Conservation (phyloP, 2,113 vertebrate species). For the Galeopterus variegatus region DNA sequence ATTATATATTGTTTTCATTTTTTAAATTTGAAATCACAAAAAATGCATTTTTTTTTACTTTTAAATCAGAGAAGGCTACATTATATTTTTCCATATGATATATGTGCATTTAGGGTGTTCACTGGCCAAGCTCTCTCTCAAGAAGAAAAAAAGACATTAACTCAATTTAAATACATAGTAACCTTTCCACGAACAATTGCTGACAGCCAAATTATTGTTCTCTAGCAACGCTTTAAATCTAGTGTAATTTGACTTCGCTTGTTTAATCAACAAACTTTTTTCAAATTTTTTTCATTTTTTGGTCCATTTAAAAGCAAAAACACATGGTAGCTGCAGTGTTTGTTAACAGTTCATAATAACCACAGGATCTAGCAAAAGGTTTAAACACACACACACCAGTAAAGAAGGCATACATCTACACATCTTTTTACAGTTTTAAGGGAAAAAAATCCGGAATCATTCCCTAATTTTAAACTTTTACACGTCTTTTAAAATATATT, state of each 20-base stretch:
- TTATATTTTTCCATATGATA: neutral
- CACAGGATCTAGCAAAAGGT: neutral
- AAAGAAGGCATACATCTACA: constrained; percentile 79
- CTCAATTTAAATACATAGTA: neutral
- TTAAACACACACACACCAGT: constrained; percentile 78
- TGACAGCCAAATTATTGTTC: neutral
- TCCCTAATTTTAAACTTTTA: constrained; percentile 78
- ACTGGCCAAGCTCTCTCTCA: neutral
- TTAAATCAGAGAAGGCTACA: neutral
- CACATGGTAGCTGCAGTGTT: constrained; percentile 4
- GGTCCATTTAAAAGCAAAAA: constrained; percentile 40
- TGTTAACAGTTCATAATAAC: constrained; percentile 37
- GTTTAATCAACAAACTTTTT: constrained; percentile 28
- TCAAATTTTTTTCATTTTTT: constrained; percentile 30
- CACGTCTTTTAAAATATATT: constrained; percentile 87
- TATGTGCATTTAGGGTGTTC: neutral
- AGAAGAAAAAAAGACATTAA: neutral
- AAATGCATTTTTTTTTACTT: neutral
- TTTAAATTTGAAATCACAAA: neutral
- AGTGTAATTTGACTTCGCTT: neutral
- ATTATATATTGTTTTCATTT: neutral
- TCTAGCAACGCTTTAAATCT: constrained; percentile 39
- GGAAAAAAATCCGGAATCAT: constrained; percentile 75
- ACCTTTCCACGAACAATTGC: neutral
- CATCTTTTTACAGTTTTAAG: constrained; percentile 81